Percentiles rank a stretch among this genome's conserved stretches.
Evolutionary conservation across 1,140 invertebrate genomes (phyloP).

Genomic region (Leptonema lineaticorne): DNA sequence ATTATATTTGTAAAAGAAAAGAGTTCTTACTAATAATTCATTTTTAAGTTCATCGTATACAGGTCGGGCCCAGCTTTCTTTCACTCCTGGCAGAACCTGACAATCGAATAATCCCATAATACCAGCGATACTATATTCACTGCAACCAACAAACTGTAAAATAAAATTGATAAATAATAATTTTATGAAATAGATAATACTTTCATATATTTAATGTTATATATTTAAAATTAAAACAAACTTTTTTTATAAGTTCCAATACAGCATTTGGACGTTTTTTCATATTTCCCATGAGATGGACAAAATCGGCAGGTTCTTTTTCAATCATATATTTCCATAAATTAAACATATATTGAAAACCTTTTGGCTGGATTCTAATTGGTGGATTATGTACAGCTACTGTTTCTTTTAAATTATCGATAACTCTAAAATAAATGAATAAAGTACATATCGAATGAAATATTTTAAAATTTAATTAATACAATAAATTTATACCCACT

Average conservation of each 20-base stretch:
- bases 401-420: constrained; percentile 34
- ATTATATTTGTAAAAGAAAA: constrained; percentile 25
- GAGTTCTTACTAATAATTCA: constrained; percentile 62
- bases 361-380: constrained; percentile 55
- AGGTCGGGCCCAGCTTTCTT: constrained; percentile 63
- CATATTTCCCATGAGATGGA: constrained; percentile 62
- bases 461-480: not conserved
- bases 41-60: constrained; percentile 61
- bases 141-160: constrained; percentile 53
- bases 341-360: constrained; percentile 63
- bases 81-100: constrained; percentile 63
- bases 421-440: constrained; percentile 24
- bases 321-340: constrained; percentile 78
- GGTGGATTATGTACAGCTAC: constrained; percentile 38
- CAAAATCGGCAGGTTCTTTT: constrained; percentile 65
- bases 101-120: constrained; percentile 67
- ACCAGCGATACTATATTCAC: constrained; percentile 65
- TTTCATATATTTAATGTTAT: not conserved
- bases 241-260: constrained; percentile 61
- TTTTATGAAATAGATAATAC: not conserved
- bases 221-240: constrained; percentile 38
- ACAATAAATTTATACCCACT: constrained; percentile 42
- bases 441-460: not conserved
- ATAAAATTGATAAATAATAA: constrained; percentile 1
- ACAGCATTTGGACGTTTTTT: constrained; percentile 55